These are phyloP conservation scores for Eurois occulta DNA, from an alignment of 2,888 invertebrate species.

Conservation along the genomic window DNA sequence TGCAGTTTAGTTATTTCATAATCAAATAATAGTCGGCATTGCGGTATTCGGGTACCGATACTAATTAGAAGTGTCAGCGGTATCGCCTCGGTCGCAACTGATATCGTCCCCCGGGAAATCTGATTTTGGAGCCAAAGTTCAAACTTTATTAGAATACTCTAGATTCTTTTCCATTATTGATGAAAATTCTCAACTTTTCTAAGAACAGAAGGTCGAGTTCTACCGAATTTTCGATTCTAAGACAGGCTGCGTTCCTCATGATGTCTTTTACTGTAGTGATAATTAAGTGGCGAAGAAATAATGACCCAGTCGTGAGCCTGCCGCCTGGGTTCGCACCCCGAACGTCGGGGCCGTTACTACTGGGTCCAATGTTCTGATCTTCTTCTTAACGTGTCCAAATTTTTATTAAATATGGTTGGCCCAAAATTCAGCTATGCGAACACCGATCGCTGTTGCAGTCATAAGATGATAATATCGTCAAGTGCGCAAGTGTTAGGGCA, in stretches of 20 bases:
- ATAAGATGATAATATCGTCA: too few relatives aligned
- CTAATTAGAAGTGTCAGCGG: constrained; percentile 40
- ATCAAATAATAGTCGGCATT: constrained; percentile 18
- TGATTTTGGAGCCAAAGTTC: constrained; percentile 30
- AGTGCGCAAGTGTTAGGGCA: too few relatives aligned
- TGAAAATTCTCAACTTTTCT: too few relatives aligned
- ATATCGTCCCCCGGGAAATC: constrained; percentile 44
- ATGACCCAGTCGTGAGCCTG: background rate
- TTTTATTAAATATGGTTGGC: too few relatives aligned
- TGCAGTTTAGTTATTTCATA: constrained; percentile 20
- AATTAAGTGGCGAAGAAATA: background rate
- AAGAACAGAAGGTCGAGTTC: too few relatives aligned
- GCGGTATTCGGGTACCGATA: constrained; percentile 16
- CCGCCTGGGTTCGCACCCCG: background rate
- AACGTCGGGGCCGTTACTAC: background rate
- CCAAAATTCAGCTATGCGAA: too few relatives aligned
- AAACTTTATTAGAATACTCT: constrained; percentile 36
- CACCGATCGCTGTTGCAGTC: too few relatives aligned
- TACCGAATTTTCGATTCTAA: background rate
- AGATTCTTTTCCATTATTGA: background rate
- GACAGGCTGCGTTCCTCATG: background rate
- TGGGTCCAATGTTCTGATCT: too few relatives aligned
- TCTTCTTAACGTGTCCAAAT: too few relatives aligned
- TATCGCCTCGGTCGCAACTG: background rate
- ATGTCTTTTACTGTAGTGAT: background rate